A percentile compares a stretch with the other conserved stretches of the same genome.
phyloP scores from a whole-genome alignment of 2,888 invertebrate genomes.

The Volucella zonaria region DNA sequence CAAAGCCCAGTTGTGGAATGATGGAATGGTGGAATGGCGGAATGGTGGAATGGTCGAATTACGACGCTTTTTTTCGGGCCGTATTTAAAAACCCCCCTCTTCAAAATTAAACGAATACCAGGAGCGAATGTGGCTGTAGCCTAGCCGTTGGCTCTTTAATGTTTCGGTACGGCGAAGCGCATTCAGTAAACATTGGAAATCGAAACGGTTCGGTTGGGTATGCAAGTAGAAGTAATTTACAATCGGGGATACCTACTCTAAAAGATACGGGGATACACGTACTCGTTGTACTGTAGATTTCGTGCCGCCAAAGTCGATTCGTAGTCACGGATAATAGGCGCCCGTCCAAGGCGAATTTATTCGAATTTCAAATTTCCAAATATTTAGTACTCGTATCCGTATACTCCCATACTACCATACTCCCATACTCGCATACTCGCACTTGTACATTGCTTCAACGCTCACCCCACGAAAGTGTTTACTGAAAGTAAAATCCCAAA shows the following conservation, averaged over 20 bases:
- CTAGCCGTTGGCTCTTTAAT: constrained; percentile 40
- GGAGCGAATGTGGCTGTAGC: constrained; percentile 12
- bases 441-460: too few species aligned
- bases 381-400: too few species aligned
- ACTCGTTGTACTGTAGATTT: not conserved
- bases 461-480: not conserved
- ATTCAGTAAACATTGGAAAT: constrained; percentile 75
- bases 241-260: constrained; percentile 1
- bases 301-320: constrained; percentile 17
- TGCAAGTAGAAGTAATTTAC: not conserved
- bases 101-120: constrained; percentile 11
- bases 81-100: not conserved
- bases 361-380: not conserved
- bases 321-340: not conserved
- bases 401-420: too few species aligned
- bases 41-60: not conserved
- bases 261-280: too few species aligned
- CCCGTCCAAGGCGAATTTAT: not conserved
- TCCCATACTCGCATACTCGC: too few species aligned
- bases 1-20: constrained; percentile 14
- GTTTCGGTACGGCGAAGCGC: constrained; percentile 49
- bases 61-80: not conserved
- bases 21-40: not conserved
- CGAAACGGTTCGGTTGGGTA: constrained; percentile 72
- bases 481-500: constrained; percentile 29